phyloP scores from a whole-genome alignment of 2,113 vertebrate genomes.

The Ctenodactylus gundi region DNA sequence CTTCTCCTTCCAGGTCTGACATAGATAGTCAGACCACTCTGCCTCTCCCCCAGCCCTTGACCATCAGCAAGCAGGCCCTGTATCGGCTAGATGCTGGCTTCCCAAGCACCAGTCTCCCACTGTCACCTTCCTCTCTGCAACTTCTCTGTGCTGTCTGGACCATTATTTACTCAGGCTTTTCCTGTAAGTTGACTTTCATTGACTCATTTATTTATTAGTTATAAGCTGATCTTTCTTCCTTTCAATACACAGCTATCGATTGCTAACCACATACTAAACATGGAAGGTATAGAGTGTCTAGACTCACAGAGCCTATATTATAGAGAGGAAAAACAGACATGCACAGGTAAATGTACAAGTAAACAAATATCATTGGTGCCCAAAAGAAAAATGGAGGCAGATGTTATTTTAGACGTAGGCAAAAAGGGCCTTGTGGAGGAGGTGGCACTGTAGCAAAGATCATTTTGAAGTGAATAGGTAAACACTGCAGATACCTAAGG shows the following conservation, averaged over 20 bases:
- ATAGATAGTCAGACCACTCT: neutral
- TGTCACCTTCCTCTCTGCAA: neutral
- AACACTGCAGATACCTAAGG: neutral
- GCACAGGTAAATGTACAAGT: neutral
- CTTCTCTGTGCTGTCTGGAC: neutral
- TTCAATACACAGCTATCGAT: neutral
- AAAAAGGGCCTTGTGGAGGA: neutral
- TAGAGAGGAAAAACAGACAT: neutral
- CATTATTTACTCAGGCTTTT: neutral
- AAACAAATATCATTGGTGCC: neutral
- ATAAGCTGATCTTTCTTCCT: neutral
- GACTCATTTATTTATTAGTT: neutral
- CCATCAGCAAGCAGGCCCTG: too few relatives aligned
- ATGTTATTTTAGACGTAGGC: neutral
- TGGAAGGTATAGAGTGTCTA: neutral
- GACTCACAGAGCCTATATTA: neutral
- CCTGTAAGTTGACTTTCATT: neutral
- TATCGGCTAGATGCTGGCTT: fast-evolving
- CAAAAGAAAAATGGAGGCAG: neutral
- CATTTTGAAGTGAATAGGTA: neutral
- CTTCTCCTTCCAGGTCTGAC: neutral
- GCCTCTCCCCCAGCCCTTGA: too few relatives aligned
- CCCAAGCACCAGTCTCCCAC: fast-evolving
- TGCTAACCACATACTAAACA: neutral
- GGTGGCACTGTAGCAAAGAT: neutral